Percentiles rank a stretch among this genome's conserved stretches.
phyloP scores from a whole-genome alignment of 2,113 vertebrate species.

The Taurulus bubalis region DNA sequence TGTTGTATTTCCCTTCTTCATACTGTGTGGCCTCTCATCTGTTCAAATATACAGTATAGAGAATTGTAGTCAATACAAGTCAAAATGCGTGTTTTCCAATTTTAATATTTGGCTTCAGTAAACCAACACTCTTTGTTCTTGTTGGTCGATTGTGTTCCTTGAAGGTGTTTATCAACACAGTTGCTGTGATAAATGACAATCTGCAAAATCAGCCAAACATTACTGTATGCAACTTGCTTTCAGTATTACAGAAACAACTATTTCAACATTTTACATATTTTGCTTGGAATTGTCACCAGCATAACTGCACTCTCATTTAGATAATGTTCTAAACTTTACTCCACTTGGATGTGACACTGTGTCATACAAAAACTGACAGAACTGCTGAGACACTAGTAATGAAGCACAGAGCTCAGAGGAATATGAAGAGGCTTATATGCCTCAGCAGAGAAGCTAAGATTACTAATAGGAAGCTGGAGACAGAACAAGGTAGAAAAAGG shows the following conservation, averaged over 20 bases:
- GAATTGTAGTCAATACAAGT: not conserved
- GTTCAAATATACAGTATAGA: not conserved
- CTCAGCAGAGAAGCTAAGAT: constrained; percentile 6
- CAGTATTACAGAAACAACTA: not conserved
- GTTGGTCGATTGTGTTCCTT: not conserved
- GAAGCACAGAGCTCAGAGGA: constrained; percentile 27
- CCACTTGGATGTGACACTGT: constrained; percentile 7
- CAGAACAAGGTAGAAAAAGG: not conserved
- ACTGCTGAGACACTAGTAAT: constrained; percentile 30
- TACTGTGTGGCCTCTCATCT: not conserved
- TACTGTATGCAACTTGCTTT: not conserved
- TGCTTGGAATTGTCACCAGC: not conserved
- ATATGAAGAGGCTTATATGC: constrained; percentile 27
- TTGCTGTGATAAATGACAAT: not conserved
- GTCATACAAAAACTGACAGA: not conserved
- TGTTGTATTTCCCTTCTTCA: not conserved
- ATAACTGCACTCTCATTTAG: constrained; percentile 18
- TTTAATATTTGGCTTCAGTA: not conserved
- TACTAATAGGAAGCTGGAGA: constrained; percentile 15
- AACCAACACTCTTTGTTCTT: not conserved
- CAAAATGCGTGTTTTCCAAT: not conserved
- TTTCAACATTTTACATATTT: not conserved
- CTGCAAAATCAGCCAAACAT: not conserved
- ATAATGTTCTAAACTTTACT: constrained; percentile 11
- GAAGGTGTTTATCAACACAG: not conserved